Evolutionary conservation across 2,797 vertebrate genomes (phyloP), one percentile per base, ranked within the genome.

Genomic region (Lophotriccus pileatus): DNA sequence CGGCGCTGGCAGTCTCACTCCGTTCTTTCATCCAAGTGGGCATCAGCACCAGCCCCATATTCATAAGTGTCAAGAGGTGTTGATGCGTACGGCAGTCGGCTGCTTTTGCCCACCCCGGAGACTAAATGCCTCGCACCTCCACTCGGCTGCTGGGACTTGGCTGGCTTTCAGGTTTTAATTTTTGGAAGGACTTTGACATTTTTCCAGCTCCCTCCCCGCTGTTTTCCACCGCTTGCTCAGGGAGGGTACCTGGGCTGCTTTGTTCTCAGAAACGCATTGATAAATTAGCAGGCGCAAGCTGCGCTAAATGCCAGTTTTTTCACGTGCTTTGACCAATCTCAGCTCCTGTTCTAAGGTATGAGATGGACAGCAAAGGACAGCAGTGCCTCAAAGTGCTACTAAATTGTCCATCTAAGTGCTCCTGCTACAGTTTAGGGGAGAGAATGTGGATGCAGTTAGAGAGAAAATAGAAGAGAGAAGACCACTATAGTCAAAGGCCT

Each of bases 1-100:
- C 0, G 8, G 58, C 1, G 9, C 94, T 97, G 95, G 95, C 96
- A 96, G 3, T 78, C 91, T 95, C 91, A 10, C 82, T 94, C 87
- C 68, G 56, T 91, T 93, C 81, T 93, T 91, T 88, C 95, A 96
- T 96, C 96, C 95, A 96, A 97, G 95, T 96, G 96, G 96, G 96
- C 95, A 97, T 93, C 96, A 95, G 96, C 96, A 95, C 78, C 93
- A 96, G 94, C 94, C 94, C 88, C 91, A 27, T 55, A 93, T 91
- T 94, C 96, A 79, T 86, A 76, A 93, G 94, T 96, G 93, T 95
- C 96, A 97, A 80, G 95, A 96, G 94, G 96, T 97, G 95, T 96
- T 94, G 96, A 96, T 96, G 96, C 92, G 77, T 96, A 87, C 86
- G 88, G 95, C 85, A 93, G 78, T 90, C 93, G 94, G 91, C 96